Evolutionary conservation across 2,113 vertebrate genomes (phyloP).

Genomic region (Cygnus atratus): DNA sequence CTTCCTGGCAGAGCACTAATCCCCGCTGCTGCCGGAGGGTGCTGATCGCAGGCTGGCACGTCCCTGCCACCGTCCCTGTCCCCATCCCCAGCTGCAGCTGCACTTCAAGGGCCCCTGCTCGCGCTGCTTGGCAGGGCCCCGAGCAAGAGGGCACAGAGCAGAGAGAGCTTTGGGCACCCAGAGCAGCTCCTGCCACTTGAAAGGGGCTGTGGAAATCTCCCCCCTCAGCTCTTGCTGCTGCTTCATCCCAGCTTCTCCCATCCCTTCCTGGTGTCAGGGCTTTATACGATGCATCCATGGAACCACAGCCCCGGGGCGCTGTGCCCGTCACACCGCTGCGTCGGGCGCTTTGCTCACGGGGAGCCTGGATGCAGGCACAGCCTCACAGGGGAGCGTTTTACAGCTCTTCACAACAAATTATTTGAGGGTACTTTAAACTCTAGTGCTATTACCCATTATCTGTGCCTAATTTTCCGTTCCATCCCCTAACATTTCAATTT

Average conservation of each 20-base stretch:
- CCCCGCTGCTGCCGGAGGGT: neutral
- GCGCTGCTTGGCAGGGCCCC: accelerated
- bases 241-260: accelerated
- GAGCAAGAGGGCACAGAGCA: neutral
- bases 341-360: neutral
- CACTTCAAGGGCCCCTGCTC: no score
- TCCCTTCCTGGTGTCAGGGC: neutral
- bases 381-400: neutral
- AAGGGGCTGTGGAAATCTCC: neutral
- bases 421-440: neutral
- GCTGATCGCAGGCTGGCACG: neutral
- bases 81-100: no score
- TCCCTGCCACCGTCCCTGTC: neutral
- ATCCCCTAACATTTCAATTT: neutral
- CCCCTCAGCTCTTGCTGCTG: neutral
- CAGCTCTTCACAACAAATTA: neutral
- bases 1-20: neutral
- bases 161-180: accelerated
- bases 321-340: accelerated
- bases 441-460: neutral
- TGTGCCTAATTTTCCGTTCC: constrained; percentile 2
- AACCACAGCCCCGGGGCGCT: neutral
- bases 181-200: neutral
- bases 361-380: neutral
- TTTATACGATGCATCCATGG: neutral